Percentiles rank a stretch among this genome's conserved stretches.
These are phyloP conservation scores for Danio choprae DNA, from an alignment of 2,797 vertebrate species.

Conservation along the genomic window DNA sequence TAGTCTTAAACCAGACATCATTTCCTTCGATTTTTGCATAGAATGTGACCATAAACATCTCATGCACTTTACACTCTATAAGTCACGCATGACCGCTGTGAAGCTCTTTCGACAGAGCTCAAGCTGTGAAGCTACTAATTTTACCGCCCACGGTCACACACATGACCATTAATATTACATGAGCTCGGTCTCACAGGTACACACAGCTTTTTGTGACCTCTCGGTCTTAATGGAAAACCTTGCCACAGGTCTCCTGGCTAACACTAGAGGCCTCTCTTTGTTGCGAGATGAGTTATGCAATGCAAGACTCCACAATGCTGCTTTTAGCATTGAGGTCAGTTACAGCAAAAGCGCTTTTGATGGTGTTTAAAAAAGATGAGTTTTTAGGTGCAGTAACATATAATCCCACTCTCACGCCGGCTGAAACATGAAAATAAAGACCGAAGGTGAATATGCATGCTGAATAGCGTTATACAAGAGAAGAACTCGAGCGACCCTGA, in stretches of 20 bases:
- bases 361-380: conserved; percentile 41
- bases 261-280: conserved; percentile 47
- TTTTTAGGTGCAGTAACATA: conserved; percentile 37
- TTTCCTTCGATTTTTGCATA: background rate
- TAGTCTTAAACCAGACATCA: too few species aligned
- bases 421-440: conserved; percentile 49
- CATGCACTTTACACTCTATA: background rate
- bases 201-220: conserved; percentile 30
- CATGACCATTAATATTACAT: conserved; percentile 38
- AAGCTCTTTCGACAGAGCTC: background rate
- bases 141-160: conserved; percentile 38
- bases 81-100: background rate
- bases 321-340: conserved; percentile 52
- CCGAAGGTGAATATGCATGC: conserved; percentile 12
- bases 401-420: conserved; percentile 49
- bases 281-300: conserved; percentile 59
- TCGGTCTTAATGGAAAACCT: conserved; percentile 58
- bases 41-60: background rate
- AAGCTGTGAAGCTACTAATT: conserved; percentile 7
- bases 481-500: conserved; percentile 48
- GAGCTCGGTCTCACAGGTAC: conserved; percentile 46
- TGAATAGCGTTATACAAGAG: conserved; percentile 50
- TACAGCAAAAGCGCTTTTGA: conserved; percentile 42
- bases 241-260: conserved; percentile 37
- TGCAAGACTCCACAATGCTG: conserved; percentile 39